Evolutionary conservation across 2,797 vertebrate species (phyloP), one percentile per base, ranked within the genome.

Genomic region (Paedocypris micromegethes): DNA sequence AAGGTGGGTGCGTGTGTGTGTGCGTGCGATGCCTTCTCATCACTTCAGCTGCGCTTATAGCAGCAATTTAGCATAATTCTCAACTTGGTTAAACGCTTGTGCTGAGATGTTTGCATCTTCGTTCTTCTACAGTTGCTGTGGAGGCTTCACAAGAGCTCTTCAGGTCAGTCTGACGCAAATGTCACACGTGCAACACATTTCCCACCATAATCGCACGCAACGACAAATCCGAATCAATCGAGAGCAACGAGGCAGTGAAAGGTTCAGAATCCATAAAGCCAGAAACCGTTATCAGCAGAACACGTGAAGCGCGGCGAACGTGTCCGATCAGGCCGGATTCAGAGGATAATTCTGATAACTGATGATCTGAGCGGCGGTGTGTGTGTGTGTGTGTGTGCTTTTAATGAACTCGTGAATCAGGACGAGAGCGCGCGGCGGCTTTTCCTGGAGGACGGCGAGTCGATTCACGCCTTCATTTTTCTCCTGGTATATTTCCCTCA

Each of bases 61-160:
- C 23, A 23, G 23, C 23, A 23, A 23, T 23, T 23, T 23, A 23
- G 23, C 23, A 23, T 23, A 23, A 62, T 48, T 66, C 59, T 64
- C 40, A 53, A 60, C 49, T 40, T 3, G 3, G 66, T 72, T 48
- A 41, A 59, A 50, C 40, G 41, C 40, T 48, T 53, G 49, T 63
- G 66, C 62, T 70, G 64, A 71, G 62, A 63, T 66, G 52, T 67
- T 61, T 61, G 56, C 9, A 44, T 70, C 41, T 58, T 5, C 5
- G 9, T 7, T 6, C 9, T 51, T 52, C 56, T 57, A 3, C 62
- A 97, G 95, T 94, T 81, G 88, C 93, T 53, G 92, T 92, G 89
- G 96, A 98, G 81, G 91, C 93, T 72, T 91, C 91, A 66, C 94
- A 95, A 85, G 96, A 98, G 88, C 85, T 95, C 77, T 98, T 98